A percentile compares a stretch with the other conserved stretches of the same genome.
These are phyloP conservation scores for Abscondita cerata DNA, from an alignment of 2,888 invertebrate species.

Conservation along the genomic window DNA sequence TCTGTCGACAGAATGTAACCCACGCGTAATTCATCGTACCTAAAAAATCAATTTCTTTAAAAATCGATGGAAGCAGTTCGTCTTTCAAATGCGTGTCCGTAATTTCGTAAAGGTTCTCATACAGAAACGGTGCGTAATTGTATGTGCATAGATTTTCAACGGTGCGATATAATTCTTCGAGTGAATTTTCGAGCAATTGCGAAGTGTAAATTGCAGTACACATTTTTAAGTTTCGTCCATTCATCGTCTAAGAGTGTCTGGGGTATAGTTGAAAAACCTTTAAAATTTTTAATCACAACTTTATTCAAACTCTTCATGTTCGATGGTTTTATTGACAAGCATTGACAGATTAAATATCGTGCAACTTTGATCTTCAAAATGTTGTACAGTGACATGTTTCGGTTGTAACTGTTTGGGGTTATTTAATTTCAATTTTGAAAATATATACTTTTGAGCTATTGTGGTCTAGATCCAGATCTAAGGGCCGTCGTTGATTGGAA, in stretches of 20 bases:
- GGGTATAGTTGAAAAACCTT: constrained; percentile 9
- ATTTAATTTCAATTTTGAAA: too few species aligned
- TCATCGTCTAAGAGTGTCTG: constrained; percentile 11
- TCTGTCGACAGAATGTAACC: constrained; percentile 92
- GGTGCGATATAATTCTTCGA: constrained; percentile 92
- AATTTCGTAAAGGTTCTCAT: constrained; percentile 80
- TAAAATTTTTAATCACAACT: constrained; percentile 22
- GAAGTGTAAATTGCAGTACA: constrained; percentile 36
- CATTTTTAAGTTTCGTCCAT: constrained; percentile 32
- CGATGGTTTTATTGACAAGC: neutral
- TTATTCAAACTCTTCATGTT: constrained; percentile 18
- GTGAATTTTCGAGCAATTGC: constrained; percentile 63
- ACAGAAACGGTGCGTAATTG: constrained; percentile 87
- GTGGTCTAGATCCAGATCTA: too few species aligned
- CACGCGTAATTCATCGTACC: constrained; percentile 90
- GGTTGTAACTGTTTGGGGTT: too few species aligned
- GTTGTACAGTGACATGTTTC: too few species aligned
- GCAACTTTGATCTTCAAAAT: neutral
- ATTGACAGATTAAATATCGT: neutral
- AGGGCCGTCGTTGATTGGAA: too few species aligned
- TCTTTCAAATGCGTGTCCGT: constrained; percentile 86
- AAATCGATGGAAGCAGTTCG: constrained; percentile 83
- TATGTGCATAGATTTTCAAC: constrained; percentile 97
- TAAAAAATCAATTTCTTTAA: constrained; percentile 86
- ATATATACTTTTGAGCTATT: too few species aligned